Conservation (phyloP, 2,888 invertebrate species). For the Smittia aterrima region DNA sequence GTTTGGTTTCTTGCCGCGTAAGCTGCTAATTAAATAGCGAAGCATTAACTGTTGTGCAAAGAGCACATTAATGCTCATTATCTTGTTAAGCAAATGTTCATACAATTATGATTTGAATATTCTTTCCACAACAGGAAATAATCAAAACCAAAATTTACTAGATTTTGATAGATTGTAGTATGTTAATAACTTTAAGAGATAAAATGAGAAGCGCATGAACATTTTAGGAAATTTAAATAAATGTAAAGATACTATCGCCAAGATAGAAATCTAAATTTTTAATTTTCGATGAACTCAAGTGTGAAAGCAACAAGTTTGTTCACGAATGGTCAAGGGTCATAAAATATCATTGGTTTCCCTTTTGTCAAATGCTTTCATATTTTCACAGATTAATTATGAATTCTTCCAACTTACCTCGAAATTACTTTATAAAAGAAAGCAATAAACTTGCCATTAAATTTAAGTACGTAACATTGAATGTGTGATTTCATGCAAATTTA, state of each 20-base stretch:
- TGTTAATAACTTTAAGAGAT: slow-evolving; percentile 10
- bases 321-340: slow-evolving; percentile 26
- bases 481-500: slow-evolving; percentile 40
- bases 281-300: slow-evolving; percentile 36
- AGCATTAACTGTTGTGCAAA: slow-evolving; percentile 31
- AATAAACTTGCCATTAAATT: slow-evolving; percentile 24
- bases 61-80: slow-evolving; percentile 41
- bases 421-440: neutral
- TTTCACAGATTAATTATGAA: neutral
- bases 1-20: slow-evolving; percentile 1
- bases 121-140: slow-evolving; percentile 32
- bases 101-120: slow-evolving; percentile 27
- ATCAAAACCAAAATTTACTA: slow-evolving; percentile 36
- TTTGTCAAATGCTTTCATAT: neutral
- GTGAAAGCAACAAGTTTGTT: slow-evolving; percentile 33
- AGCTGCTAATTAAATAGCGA: slow-evolving; percentile 39
- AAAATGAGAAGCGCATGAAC: slow-evolving; percentile 2
- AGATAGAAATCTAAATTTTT: slow-evolving; percentile 32
- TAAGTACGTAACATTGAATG: slow-evolving; percentile 28
- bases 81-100: slow-evolving; percentile 40
- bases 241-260: too few species aligned
- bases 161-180: slow-evolving; percentile 37
- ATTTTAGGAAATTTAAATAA: slow-evolving; percentile 40
- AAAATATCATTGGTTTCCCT: slow-evolving; percentile 26
- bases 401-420: neutral